These are phyloP conservation scores for Dendrolimus kikuchii DNA, from an alignment of 1,140 invertebrate genomes.

Conservation along the genomic window DNA sequence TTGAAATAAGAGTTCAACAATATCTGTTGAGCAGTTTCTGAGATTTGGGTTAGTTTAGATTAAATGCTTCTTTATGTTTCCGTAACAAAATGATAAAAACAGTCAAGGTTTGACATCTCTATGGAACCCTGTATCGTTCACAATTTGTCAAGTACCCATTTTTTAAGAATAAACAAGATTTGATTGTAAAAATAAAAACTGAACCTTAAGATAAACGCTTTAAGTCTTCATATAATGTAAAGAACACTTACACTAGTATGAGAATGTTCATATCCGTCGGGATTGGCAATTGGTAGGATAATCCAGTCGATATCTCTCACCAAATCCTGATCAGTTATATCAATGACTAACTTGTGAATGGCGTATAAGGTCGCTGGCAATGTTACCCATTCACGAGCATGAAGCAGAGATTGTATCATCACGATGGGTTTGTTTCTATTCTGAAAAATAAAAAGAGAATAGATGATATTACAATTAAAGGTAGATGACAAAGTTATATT, in stretches of 20 bases:
- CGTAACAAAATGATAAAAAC: too few species aligned
- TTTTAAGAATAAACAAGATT: too few species aligned
- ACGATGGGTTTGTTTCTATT: slow-evolving; percentile 66
- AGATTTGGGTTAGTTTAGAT: too few species aligned
- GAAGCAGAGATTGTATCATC: slow-evolving; percentile 73
- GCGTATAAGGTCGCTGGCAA: slow-evolving; percentile 77
- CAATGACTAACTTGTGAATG: slow-evolving; percentile 75
- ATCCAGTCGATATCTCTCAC: slow-evolving; percentile 59
- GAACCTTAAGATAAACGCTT: too few species aligned
- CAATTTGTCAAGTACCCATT: too few species aligned
- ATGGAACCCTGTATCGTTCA: too few species aligned
- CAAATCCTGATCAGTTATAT: slow-evolving; percentile 67
- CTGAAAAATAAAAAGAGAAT: slow-evolving; percentile 7
- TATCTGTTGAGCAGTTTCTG: too few species aligned
- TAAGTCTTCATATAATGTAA: too few species aligned
- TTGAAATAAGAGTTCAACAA: too few species aligned
- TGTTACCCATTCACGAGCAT: slow-evolving; percentile 76
- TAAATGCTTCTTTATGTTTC: too few species aligned
- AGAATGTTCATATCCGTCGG: slow-evolving; percentile 66
- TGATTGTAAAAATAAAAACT: too few species aligned
- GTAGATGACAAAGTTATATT: slow-evolving; percentile 3
- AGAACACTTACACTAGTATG: slow-evolving; percentile 38
- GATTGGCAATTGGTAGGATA: slow-evolving; percentile 72
- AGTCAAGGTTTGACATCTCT: too few species aligned
- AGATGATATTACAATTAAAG: slow-evolving; percentile 2